Evolutionary conservation across 1,140 invertebrate genomes (phyloP), one percentile per base, ranked within the genome.

Genomic region (Papilio xuthus): DNA sequence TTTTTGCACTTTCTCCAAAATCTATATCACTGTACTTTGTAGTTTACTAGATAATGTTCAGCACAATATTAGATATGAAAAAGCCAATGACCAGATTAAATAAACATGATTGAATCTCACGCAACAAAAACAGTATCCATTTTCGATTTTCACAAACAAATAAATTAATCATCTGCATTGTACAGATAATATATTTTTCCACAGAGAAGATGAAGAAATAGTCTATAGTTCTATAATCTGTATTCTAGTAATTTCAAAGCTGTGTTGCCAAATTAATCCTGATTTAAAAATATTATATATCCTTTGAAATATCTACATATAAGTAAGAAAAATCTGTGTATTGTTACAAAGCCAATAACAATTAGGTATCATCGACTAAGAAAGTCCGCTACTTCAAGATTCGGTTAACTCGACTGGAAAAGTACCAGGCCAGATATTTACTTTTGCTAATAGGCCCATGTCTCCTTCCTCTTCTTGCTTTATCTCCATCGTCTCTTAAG

Each of bases 1-100:
- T 96, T 74, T 80, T 81, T 60, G 50, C 32, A 41, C 77, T 20
- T 72, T 63, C 77, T 69, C 80, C 50, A 75, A 20, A 76, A 26
- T 28, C 28, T 73, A 2, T 37, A 23, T 42, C 20, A 47, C n/a
- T 73, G 23, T 1, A 81, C 63, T 67, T 67, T 67, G 23, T 26
- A 15, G 60, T 67, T 28, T 15, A 32, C n/a, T 67, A n/a, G n/a
- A 53, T 28, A 6, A 67, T 26, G 20, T 26, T 60, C 20, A 60
- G 56, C 10, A 26, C 56, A 60, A 8, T 60, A 0, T 13, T 26
- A 26, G 56, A 60, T 67, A 67, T 32, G 23, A 28, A 28, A 67
- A 67, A 67, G 60, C 26, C 32, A 67, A 67, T 32, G 60, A 67
- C 23, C 60, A 26, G 60, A 67, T 47, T 73, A 50, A 50, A 50